Conservation (phyloP, 2,797 vertebrate genomes). For the Micropoecilia bifurca region DNA sequence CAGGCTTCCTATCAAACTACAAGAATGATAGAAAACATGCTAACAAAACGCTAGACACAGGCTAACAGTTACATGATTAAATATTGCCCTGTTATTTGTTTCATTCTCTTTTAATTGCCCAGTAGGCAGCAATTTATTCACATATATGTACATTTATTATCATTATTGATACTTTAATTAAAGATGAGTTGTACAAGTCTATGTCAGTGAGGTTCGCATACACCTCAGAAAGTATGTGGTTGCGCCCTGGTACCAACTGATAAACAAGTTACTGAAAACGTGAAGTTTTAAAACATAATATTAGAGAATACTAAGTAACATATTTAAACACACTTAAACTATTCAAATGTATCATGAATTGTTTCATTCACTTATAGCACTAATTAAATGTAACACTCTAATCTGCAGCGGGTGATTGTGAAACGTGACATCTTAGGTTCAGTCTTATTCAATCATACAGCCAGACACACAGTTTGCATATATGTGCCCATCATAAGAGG, state of each 20-base stretch:
- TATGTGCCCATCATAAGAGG: slow-evolving; percentile 62
- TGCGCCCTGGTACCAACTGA: not conserved
- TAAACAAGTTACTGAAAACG: not conserved
- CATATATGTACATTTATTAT: too few relatives aligned
- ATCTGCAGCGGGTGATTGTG: not conserved
- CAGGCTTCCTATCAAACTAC: too few relatives aligned
- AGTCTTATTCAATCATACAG: slow-evolving; percentile 18
- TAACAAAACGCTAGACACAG: too few relatives aligned
- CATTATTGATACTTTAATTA: too few relatives aligned
- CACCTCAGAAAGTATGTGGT: too few relatives aligned
- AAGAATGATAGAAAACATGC: too few relatives aligned
- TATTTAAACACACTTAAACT: not conserved
- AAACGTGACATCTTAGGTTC: slow-evolving; percentile 2
- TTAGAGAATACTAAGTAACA: not conserved
- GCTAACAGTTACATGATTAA: too few relatives aligned
- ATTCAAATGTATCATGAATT: not conserved
- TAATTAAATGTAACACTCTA: slow-evolving; percentile 20
- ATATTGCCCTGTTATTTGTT: too few relatives aligned
- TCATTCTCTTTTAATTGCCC: too few relatives aligned
- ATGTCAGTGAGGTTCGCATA: too few relatives aligned
- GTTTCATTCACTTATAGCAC: not conserved
- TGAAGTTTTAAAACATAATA: not conserved
- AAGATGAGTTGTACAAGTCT: too few relatives aligned
- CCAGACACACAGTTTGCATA: slow-evolving; percentile 33
- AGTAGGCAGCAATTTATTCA: too few relatives aligned